Base-by-base conservation (phyloP, 2,797 vertebrate species). In the Halcyon chelicuti region DNA sequence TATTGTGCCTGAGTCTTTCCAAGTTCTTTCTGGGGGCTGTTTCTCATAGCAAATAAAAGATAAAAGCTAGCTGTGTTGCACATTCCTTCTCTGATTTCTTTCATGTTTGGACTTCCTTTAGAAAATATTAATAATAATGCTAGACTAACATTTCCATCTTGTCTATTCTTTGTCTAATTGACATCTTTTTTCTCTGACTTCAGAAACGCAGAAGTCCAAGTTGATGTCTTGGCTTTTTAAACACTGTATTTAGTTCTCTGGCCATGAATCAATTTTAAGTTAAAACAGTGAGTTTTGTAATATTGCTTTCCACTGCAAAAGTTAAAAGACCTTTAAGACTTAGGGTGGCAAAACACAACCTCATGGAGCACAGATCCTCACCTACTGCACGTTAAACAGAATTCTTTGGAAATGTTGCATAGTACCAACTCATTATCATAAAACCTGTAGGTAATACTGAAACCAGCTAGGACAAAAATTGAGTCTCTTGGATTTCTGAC, bases 11-110 rank as follows among this genome's bases (percentile, higher is more conserved):
- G 71, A 86, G 73, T 92, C 51, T 93, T 92, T 92, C 90, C 17
- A 81, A 52, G 39, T 70, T 92, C 65, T 94, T 96, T 94, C 57
- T 87, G 60, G 55, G 33, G 25, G 14, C 22, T 86, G 76, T 76
- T 94, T 93, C 92, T 96, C 55, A 83, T n/a, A 81, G 60, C 25
- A 93, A 92, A 78, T 74, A 81, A 93, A 94, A 96, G 88, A 92
- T 89, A 81, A 93, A 96, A 94, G 88, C 70, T 94, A 90, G 9
- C 42, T 63, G 42, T 63, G 39, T 83, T 90, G 47, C 55, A 84
- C 71, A 77, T 88, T 85, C 86, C 61, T 94, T 88, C 62, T 82
- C 71, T 86, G 77, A 87, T 92, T 82, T 85, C 86, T 95, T 96
- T 96, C 54, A 85, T 93, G 54, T 96, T 92, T 96, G 91, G 76